phyloP scores from a whole-genome alignment of 1,140 invertebrate species.

The Popillia japonica region DNA sequence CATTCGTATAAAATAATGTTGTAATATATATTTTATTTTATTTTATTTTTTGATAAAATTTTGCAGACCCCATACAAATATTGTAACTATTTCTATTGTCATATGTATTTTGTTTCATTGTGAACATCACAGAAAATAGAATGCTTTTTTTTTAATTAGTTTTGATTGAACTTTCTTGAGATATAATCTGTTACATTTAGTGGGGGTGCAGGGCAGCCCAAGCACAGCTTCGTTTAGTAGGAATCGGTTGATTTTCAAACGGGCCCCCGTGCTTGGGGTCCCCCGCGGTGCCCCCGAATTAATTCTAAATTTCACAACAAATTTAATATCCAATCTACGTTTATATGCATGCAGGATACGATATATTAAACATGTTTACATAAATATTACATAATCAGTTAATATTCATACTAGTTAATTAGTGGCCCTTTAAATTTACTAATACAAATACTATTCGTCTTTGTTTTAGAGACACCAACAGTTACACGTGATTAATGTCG shows the following conservation, averaged over 20 bases:
- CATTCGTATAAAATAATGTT: constrained; percentile 14
- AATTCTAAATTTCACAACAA: no score
- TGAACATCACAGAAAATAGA: background rate
- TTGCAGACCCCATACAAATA: constrained; percentile 13
- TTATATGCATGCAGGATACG: background rate
- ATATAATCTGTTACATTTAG: background rate
- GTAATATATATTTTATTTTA: no score
- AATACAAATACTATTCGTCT: constrained; percentile 1
- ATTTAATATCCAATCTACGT: background rate
- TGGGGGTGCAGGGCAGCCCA: no score
- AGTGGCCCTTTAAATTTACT: background rate
- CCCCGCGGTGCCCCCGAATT: no score
- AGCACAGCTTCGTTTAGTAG: no score
- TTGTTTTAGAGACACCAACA: background rate
- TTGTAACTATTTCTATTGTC: constrained; percentile 9
- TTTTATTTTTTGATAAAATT: background rate
- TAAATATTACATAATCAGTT: background rate
- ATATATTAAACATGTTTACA: constrained; percentile 14
- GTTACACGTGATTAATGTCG: background rate
- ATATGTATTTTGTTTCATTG: background rate
- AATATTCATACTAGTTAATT: constrained; percentile 4
- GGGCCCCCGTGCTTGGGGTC: no score
- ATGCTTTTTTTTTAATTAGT: no score
- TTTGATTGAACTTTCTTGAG: background rate
- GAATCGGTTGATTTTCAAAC: background rate